Evolutionary conservation across 2,888 invertebrate genomes (phyloP), one percentile per base, ranked within the genome.

Genomic region (Phyllotreta striolata): DNA sequence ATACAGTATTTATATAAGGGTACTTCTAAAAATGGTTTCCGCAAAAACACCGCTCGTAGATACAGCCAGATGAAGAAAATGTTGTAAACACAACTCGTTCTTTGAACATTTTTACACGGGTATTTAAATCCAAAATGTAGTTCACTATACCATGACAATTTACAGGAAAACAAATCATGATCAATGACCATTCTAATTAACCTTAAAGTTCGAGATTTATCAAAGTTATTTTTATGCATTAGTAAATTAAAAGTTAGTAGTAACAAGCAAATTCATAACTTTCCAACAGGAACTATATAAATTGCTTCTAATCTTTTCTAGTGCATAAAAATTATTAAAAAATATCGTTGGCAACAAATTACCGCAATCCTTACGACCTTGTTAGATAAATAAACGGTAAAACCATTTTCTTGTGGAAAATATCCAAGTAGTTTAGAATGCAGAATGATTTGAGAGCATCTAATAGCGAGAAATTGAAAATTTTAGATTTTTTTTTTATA

Each of bases 81-180:
- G 59, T 66, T 70, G 70, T 72, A 70, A 70, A 71, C 69, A 70
- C 66, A 49, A 60, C 7, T 9, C 14, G 51, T 35, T 59, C 37
- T 70, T 69, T 70, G n/a, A n/a, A n/a, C 75, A 73, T 73, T 73
- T 73, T 74, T 75, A 75, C 77, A 78, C 75, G 74, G 72, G 76
- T 77, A 77, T 78, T 78, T 75, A 78, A 77, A 77, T 76, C 75
- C 69, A 73, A 71, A 74, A 73, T 75, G 74, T 76, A 75, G 76
- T 76, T 78, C 77, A 76, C 77, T 78, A 78, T 76, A 76, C 72
- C 74, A 77, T 78, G 78, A 78, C 78, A 78, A 76, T 77, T 76
- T 72, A 55, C 51, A 54, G 57, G 44, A 46, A 66, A 68, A 56
- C 47, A 51, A 12, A 59, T 24, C 24, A 24, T 24, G 24, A 24